phyloP scores from a whole-genome alignment of 1,140 invertebrate species.

The Hypothenemus hampei region DNA sequence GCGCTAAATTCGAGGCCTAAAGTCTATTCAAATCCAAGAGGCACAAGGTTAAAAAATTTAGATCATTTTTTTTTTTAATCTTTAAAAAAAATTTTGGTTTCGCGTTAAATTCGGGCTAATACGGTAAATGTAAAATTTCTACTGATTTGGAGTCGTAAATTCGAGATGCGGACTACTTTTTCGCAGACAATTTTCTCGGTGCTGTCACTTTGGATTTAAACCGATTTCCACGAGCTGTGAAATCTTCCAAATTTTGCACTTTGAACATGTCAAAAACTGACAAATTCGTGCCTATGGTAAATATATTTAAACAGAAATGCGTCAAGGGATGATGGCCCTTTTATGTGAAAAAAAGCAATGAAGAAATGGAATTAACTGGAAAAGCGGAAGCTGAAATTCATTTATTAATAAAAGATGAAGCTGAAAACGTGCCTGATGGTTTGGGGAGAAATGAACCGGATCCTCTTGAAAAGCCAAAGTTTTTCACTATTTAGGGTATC shows the following conservation, averaged over 20 bases:
- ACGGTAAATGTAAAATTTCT: slow-evolving; percentile 86
- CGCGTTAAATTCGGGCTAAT: too few species aligned
- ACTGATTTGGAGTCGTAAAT: slow-evolving; percentile 82
- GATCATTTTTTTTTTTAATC: too few species aligned
- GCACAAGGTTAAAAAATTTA: too few species aligned
- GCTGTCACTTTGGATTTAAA: slow-evolving; percentile 76
- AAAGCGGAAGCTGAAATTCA: slow-evolving; percentile 92
- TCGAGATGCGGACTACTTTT: slow-evolving; percentile 88
- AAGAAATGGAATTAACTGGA: slow-evolving; percentile 84
- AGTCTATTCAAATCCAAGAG: too few species aligned
- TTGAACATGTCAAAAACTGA: slow-evolving; percentile 80
- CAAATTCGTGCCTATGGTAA: slow-evolving; percentile 77
- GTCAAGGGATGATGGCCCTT: slow-evolving; percentile 93
- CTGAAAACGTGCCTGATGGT: slow-evolving; percentile 82
- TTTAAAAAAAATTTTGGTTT: too few species aligned
- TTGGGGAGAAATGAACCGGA: slow-evolving; percentile 83
- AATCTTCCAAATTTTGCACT: slow-evolving; percentile 75
- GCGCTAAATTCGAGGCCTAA: too few species aligned
- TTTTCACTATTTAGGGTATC: too few species aligned
- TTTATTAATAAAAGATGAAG: slow-evolving; percentile 78
- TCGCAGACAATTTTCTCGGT: slow-evolving; percentile 84
- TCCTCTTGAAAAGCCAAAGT: slow-evolving; percentile 78
- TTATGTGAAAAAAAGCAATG: slow-evolving; percentile 80
- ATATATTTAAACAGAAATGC: slow-evolving; percentile 87
- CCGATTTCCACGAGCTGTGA: slow-evolving; percentile 74